A percentile compares a stretch with the other conserved stretches of the same genome.
Conservation (phyloP, 2,888 invertebrate genomes). For the Hypsopygia costalis region DNA sequence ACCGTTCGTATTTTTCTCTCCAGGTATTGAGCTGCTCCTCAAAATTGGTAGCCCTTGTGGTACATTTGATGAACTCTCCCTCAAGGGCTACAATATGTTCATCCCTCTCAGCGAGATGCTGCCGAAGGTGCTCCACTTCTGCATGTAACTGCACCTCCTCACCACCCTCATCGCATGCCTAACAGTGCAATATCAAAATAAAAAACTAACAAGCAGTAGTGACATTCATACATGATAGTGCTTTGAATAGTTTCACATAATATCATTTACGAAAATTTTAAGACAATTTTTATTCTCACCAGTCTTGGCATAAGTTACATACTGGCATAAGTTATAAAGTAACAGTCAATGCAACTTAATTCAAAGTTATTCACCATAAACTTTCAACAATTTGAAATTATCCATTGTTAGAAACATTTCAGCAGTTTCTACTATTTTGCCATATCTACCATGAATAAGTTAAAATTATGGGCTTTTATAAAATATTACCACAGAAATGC, state of each 20-base stretch:
- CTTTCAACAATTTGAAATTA: too few relatives aligned
- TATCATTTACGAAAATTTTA: too few relatives aligned
- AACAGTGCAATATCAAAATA: slow-evolving; percentile 55
- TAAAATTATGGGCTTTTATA: too few relatives aligned
- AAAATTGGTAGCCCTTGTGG: slow-evolving; percentile 87
- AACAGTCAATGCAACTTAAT: too few relatives aligned
- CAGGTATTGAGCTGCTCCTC: slow-evolving; percentile 92
- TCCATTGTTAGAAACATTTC: too few relatives aligned
- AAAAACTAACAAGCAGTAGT: slow-evolving; percentile 44
- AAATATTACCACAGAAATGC: too few relatives aligned
- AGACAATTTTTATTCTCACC: too few relatives aligned
- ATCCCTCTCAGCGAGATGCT: slow-evolving; percentile 90
- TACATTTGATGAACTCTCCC: slow-evolving; percentile 90
- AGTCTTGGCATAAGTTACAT: too few relatives aligned
- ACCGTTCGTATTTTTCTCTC: slow-evolving; percentile 96
- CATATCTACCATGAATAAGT: too few relatives aligned
- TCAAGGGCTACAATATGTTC: slow-evolving; percentile 92
- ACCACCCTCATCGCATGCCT: slow-evolving; percentile 65
- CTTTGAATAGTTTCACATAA: not conserved
- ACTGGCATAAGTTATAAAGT: too few relatives aligned
- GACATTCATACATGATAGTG: slow-evolving; percentile 13
- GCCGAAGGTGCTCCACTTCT: slow-evolving; percentile 93
- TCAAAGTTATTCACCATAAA: too few relatives aligned
- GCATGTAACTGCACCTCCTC: slow-evolving; percentile 86
- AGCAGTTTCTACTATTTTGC: too few relatives aligned